A percentile compares a stretch with the other conserved stretches of the same genome.
Conservation (phyloP, 2,797 vertebrate genomes). For the Sylvia borin region DNA sequence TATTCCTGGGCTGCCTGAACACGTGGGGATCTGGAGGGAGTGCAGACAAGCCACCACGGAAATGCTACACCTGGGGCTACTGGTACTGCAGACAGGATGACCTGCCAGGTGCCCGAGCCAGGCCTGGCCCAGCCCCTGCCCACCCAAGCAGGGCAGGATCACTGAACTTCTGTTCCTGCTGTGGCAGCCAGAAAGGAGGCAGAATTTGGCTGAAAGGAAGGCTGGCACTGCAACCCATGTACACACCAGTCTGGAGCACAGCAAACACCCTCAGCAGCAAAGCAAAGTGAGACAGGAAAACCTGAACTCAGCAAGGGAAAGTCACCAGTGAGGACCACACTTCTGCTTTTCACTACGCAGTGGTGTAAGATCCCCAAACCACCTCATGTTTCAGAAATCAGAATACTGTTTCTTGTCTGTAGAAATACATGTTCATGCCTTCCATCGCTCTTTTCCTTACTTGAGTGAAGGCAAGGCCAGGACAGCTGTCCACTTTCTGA, state of each 20-base stretch:
- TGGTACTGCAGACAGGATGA: rapidly evolving
- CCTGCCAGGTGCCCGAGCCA: rapidly evolving
- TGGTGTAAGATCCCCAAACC: not conserved
- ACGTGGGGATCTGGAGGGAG: not conserved
- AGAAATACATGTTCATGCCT: not conserved
- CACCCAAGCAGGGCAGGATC: not conserved
- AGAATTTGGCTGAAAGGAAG: not conserved
- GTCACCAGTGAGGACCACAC: not conserved
- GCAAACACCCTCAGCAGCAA: not conserved
- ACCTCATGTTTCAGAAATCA: rapidly evolving
- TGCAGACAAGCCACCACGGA: not conserved
- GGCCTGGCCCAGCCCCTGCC: not conserved
- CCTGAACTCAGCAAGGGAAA: not conserved
- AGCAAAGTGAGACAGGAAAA: not conserved
- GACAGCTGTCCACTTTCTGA: not conserved
- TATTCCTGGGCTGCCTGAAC: not conserved
- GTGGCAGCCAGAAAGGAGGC: not conserved
- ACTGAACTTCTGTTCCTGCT: not conserved
- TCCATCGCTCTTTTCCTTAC: not conserved
- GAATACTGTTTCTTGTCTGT: not conserved
- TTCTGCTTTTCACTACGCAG: not conserved
- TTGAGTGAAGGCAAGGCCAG: not conserved
- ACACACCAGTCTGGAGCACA: rapidly evolving
- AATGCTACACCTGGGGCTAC: not conserved
- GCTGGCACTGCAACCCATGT: not conserved